Evolutionary conservation across 1,140 invertebrate species (phyloP).

Genomic region (Papilio glaucus): DNA sequence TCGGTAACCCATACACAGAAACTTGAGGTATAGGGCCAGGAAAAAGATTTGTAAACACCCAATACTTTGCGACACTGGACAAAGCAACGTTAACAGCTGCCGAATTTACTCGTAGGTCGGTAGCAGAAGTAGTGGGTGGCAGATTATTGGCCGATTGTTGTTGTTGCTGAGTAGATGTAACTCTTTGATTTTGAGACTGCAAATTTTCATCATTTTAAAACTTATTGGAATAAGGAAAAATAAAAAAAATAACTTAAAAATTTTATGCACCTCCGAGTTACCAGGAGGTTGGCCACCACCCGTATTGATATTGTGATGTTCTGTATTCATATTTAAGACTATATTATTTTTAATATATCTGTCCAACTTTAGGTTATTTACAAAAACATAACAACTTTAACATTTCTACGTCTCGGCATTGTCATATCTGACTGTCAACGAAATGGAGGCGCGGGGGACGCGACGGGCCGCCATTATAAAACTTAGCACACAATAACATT

Average conservation of each 20-base stretch:
- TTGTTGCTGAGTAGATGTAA: slow-evolving; percentile 62
- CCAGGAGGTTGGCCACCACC: slow-evolving; percentile 82
- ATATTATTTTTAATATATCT: slow-evolving; percentile 44
- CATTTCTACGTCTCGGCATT: slow-evolving; percentile 81
- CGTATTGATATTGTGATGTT: slow-evolving; percentile 82
- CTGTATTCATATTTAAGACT: slow-evolving; percentile 82
- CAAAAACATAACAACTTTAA: slow-evolving; percentile 77
- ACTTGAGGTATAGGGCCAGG: slow-evolving; percentile 86
- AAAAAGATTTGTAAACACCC: slow-evolving; percentile 87
- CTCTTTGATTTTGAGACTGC: slow-evolving; percentile 70
- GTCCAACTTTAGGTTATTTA: slow-evolving; percentile 60
- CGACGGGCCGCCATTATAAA: slow-evolving; percentile 86
- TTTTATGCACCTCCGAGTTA: slow-evolving; percentile 81
- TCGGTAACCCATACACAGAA: slow-evolving; percentile 85
- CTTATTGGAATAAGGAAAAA: slow-evolving; percentile 46
- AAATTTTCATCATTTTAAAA: slow-evolving; percentile 54
- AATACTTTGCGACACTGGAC: slow-evolving; percentile 87
- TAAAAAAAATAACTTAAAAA: slow-evolving; percentile 58
- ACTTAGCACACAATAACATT: slow-evolving; percentile 84
- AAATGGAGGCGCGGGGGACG: slow-evolving; percentile 85
- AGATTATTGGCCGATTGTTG: slow-evolving; percentile 64
- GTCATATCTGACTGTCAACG: slow-evolving; percentile 85
- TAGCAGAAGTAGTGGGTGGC: slow-evolving; percentile 82
- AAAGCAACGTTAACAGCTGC: slow-evolving; percentile 85
- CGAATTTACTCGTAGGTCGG: slow-evolving; percentile 85